Evolutionary conservation across 2,888 invertebrate species (phyloP).

Genomic region (Dysmachus trigonus): DNA sequence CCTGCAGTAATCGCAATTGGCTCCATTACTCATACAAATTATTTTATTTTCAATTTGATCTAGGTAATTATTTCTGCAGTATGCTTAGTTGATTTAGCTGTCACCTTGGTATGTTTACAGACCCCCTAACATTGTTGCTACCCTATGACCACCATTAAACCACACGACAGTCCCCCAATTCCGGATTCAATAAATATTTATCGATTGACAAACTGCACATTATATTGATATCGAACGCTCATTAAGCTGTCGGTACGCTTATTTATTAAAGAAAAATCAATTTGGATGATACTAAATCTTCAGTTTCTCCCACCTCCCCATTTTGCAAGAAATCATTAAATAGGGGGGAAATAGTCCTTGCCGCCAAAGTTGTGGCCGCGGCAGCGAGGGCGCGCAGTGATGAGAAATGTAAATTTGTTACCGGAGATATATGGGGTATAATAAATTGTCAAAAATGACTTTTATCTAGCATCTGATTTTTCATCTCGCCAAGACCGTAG

Average conservation of each 20-base stretch:
- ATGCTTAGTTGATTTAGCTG: not conserved
- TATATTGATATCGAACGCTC: not conserved
- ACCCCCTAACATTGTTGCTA: not conserved
- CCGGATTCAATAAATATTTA: not conserved
- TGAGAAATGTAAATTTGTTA: constrained; percentile 1
- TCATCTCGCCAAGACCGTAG: not conserved
- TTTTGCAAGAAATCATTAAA: not conserved
- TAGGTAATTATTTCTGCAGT: not conserved
- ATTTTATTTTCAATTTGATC: too few relatives aligned
- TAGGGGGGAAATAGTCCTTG: not conserved
- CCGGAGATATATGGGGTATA: not conserved
- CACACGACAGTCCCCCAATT: not conserved
- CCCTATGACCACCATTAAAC: not conserved
- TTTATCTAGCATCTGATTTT: constrained; percentile 8
- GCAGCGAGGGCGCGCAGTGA: not conserved
- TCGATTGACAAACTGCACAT: not conserved
- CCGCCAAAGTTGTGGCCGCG: not conserved
- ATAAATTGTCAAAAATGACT: constrained; percentile 19
- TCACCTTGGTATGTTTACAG: not conserved
- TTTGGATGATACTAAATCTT: not conserved
- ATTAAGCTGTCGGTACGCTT: not conserved
- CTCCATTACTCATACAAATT: too few relatives aligned
- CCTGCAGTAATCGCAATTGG: too few relatives aligned
- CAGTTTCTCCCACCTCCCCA: not conserved
- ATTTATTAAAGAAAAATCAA: not conserved